Base-by-base conservation (phyloP, 2,888 invertebrate genomes). In the Xestia rhomboidea region DNA sequence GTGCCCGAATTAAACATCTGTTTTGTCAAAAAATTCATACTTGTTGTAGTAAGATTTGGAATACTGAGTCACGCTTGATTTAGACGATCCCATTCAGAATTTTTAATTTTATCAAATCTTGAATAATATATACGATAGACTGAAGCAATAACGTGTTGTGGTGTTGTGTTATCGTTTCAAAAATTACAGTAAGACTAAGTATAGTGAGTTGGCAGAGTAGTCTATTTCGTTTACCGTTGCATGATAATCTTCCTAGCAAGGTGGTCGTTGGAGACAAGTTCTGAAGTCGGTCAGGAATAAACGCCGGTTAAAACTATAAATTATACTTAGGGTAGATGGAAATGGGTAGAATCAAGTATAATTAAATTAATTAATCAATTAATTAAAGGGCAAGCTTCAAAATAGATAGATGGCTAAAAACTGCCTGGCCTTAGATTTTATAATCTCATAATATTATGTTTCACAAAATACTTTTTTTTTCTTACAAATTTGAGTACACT, bases 281-380 rank as follows among this genome's bases (percentile, higher is more conserved):
- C n/a, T 30, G 24, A 81, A 77, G 30, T 81, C 54, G 70, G 54
- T 77, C 81, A 73, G 64, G 51, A 66, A 81, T 83, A 79, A 77
- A n/a, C 34, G 68, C n/a, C 18, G 38, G 66, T 67, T 67, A 21
- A n/a, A 69, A 70, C 49, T 67, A 57, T 63, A 63, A 27, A 57
- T 70, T 34, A 64, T 30, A 57, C 18, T 6, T 15, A 18, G 51
- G 24, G 15, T 57, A 10, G 41, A 34, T 49, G 51, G 49, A 27
- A 63, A 49, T 15, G 21, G 10, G 21, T 41, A 64, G n/a, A 41
- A 27, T 51, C 13, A 44, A 60, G 5, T 41, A 18, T 38, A 8
- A 34, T 21, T 13, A n/a, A n/a, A n/a, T n/a, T n/a, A n/a, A n/a
- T n/a, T n/a, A n/a, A n/a, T n/a, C n/a, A n/a, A n/a, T n/a, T n/a